phyloP scores from a whole-genome alignment of 2,113 vertebrate species.

The Saimiri boliviensis region DNA sequence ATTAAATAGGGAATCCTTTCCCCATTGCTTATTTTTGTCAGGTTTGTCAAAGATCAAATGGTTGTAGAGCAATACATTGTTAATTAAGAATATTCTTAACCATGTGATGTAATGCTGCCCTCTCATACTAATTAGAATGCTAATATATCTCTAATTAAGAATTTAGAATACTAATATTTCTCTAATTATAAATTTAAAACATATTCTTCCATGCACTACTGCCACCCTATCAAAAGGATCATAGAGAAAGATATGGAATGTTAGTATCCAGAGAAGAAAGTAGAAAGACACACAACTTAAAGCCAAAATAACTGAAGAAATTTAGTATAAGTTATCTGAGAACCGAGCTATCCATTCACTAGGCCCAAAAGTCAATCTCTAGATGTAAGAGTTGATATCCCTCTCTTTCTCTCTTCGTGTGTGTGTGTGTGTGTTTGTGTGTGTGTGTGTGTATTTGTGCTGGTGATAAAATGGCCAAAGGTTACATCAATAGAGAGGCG shows the following conservation, averaged over 20 bases:
- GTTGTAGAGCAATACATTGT: background rate
- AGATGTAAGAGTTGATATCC: background rate
- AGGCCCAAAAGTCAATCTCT: background rate
- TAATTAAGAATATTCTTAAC: background rate
- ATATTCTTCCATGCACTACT: background rate
- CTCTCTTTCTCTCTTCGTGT: background rate
- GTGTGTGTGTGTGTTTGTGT: too few relatives aligned
- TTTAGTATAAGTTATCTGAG: background rate
- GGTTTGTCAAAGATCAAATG: too few relatives aligned
- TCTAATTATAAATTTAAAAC: background rate
- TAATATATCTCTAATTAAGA: conserved; percentile 15
- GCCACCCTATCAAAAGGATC: background rate
- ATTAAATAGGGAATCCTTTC: too few relatives aligned
- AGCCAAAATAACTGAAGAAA: background rate
- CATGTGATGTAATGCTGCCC: background rate
- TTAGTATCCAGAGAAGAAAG: background rate
- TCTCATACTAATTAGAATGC: background rate
- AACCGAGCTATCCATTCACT: background rate
- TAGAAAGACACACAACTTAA: background rate
- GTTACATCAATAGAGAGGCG: background rate
- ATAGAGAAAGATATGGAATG: background rate
- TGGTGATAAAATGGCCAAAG: background rate
- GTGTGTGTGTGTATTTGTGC: background rate
- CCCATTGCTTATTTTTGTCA: too few relatives aligned
- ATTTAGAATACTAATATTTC: background rate